Percentiles rank a stretch among this genome's conserved stretches.
Conservation (phyloP, 2,797 vertebrate species). For the Neosalanx taihuensis region DNA sequence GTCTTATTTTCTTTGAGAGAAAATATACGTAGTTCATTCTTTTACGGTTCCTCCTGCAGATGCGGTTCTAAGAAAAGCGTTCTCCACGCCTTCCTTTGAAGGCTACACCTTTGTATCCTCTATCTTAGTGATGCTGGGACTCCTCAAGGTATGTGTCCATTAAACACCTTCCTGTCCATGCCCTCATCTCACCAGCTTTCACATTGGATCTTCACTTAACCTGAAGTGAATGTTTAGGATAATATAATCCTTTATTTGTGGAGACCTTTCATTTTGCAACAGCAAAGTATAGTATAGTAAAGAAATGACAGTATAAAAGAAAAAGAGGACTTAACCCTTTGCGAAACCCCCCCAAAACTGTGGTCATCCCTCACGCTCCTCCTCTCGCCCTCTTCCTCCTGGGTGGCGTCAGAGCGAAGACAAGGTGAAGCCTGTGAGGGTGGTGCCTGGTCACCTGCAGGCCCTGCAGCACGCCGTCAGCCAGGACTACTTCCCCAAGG, state of each 20-base stretch:
- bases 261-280: no score
- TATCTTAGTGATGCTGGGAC: conserved; percentile 86
- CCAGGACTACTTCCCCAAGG: conserved; percentile 92
- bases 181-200: neutral
- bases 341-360: neutral
- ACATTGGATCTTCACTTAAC: no score
- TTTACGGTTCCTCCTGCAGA: conserved; percentile 68
- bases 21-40: neutral
- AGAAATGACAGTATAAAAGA: no score
- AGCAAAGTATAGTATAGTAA: no score
- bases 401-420: conserved; percentile 83
- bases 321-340: no score
- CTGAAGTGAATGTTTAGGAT: no score
- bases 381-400: neutral
- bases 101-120: conserved; percentile 84
- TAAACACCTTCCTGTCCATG: no score
- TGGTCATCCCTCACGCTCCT: neutral
- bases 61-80: conserved; percentile 86
- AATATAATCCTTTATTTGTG: no score
- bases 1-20: neutral
- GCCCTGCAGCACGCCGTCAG: conserved; percentile 86
- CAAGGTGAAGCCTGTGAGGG: conserved; percentile 84
- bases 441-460: conserved; percentile 88
- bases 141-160: conserved; percentile 82
- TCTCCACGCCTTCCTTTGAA: conserved; percentile 80